Percentiles rank a stretch among this genome's conserved stretches.
These are phyloP conservation scores for Elymnias hypermnestra DNA, from an alignment of 1,140 invertebrate genomes.

Conservation along the genomic window DNA sequence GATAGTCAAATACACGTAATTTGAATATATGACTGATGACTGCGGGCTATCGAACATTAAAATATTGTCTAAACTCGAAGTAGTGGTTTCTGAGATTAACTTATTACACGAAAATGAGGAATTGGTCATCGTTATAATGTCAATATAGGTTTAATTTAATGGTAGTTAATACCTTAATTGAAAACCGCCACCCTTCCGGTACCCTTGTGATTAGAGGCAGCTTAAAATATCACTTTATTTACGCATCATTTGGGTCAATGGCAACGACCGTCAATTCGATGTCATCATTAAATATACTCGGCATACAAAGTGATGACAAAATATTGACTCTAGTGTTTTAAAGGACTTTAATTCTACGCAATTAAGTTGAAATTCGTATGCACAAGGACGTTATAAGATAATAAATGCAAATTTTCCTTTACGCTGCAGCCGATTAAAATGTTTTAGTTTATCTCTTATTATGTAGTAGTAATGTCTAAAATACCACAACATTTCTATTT, in stretches of 20 bases:
- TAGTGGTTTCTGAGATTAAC: too few species aligned
- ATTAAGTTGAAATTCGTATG: neutral
- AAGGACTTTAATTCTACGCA: neutral
- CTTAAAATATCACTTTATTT: neutral
- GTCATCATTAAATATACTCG: slow-evolving; percentile 19
- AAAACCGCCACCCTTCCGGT: too few species aligned
- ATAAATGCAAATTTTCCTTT: neutral
- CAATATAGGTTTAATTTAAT: too few species aligned
- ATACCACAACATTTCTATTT: neutral
- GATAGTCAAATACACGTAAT: too few species aligned
- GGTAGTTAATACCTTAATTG: too few species aligned
- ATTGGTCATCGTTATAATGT: too few species aligned
- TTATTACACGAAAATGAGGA: too few species aligned
- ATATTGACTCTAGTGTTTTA: neutral
- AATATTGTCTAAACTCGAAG: too few species aligned
- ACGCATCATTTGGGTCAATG: slow-evolving; percentile 19
- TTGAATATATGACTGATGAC: too few species aligned
- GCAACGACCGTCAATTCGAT: slow-evolving; percentile 18
- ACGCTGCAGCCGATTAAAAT: too few species aligned
- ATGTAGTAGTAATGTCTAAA: neutral
- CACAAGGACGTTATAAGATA: neutral
- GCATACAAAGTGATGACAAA: slow-evolving; percentile 6
- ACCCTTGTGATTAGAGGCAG: neutral
- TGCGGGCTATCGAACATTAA: too few species aligned
- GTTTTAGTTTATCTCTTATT: neutral